Evolutionary conservation across 2,797 vertebrate genomes (phyloP).

Genomic region (Momotus momota): DNA sequence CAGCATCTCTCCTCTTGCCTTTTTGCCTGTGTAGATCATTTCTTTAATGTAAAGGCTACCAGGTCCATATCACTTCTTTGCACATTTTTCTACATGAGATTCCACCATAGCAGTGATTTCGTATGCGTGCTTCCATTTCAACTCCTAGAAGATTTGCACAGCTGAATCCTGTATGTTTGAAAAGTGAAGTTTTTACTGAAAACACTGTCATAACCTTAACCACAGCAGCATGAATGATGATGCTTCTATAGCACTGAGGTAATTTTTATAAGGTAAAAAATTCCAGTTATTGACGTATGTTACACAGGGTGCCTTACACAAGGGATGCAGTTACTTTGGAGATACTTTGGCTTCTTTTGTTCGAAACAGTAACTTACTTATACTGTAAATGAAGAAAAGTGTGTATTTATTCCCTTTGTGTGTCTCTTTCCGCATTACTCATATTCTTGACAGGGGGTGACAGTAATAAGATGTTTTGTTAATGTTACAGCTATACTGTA

Average conservation of each 20-base stretch:
- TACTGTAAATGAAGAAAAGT: constrained; percentile 10
- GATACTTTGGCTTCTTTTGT: not conserved
- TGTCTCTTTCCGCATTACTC: constrained; percentile 41
- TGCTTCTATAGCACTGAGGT: constrained; percentile 14
- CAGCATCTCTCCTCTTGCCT: not conserved
- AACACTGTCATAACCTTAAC: constrained; percentile 6
- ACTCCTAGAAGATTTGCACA: not conserved
- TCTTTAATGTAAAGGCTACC: not conserved
- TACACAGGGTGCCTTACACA: not conserved
- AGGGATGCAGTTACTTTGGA: not conserved
- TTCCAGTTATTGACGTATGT: not conserved
- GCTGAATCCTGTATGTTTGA: constrained; percentile 29
- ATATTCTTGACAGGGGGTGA: constrained; percentile 29
- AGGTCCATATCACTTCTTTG: not conserved
- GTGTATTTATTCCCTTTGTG: constrained; percentile 21
- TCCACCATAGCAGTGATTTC: fast-evolving
- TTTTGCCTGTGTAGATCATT: not conserved
- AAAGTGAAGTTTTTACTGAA: constrained; percentile 28
- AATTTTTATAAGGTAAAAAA: constrained; percentile 58
- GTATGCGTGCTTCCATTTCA: not conserved
- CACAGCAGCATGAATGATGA: not conserved
- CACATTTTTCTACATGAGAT: not conserved
- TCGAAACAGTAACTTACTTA: not conserved
- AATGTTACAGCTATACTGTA: constrained; percentile 1
- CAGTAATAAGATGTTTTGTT: constrained; percentile 25